These are phyloP conservation scores for Antheraea mylitta DNA, from an alignment of 1,140 invertebrate species.

Conservation along the genomic window DNA sequence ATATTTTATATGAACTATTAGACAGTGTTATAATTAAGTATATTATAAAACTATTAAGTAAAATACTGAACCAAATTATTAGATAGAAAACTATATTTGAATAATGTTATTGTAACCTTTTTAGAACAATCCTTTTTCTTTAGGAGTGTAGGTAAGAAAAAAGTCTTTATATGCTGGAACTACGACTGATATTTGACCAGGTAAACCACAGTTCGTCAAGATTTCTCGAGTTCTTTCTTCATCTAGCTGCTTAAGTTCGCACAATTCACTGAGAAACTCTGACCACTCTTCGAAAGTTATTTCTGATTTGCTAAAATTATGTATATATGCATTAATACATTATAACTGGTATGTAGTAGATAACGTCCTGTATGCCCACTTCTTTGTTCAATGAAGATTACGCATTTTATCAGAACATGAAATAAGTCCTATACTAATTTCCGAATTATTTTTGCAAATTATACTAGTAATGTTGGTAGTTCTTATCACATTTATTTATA, in stretches of 20 bases:
- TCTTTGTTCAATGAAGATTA: too few species aligned
- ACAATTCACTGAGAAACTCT: constrained; percentile 49
- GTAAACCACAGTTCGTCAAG: constrained; percentile 59
- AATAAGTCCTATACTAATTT: too few species aligned
- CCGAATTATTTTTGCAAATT: too few species aligned
- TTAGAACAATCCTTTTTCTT: constrained; percentile 19
- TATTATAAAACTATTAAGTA: too few species aligned
- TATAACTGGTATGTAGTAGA: not conserved
- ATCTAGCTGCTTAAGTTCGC: constrained; percentile 42
- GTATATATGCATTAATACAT: not conserved
- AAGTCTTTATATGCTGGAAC: constrained; percentile 59
- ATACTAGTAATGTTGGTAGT: too few species aligned
- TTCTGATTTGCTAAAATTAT: constrained; percentile 58
- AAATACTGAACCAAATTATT: too few species aligned
- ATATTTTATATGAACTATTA: too few species aligned
- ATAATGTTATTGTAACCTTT: not conserved
- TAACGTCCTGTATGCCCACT: too few species aligned
- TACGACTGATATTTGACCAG: constrained; percentile 44
- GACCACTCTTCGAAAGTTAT: constrained; percentile 55
- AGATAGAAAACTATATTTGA: too few species aligned
- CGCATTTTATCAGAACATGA: too few species aligned
- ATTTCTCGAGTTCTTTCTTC: constrained; percentile 42
- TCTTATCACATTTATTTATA: too few species aligned
- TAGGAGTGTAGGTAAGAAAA: constrained; percentile 55
- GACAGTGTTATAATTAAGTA: too few species aligned